A percentile compares a stretch with the other conserved stretches of the same genome.
Conservation (phyloP, 2,113 vertebrate species). For the Apaloderma vittatum region DNA sequence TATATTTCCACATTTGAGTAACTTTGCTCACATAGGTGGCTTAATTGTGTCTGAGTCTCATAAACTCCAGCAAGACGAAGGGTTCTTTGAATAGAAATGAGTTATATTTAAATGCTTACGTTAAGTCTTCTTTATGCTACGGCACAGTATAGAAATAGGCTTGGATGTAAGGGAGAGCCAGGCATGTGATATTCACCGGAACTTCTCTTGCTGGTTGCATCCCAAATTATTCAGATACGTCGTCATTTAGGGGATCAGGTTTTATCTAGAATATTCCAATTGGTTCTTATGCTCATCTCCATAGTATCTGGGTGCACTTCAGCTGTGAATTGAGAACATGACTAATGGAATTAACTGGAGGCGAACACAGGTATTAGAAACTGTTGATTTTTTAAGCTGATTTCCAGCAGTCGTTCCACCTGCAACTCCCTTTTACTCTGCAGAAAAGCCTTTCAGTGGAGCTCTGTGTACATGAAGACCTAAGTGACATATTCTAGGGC, state of each 20-base stretch:
- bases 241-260: background rate
- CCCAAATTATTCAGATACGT: background rate
- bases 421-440: background rate
- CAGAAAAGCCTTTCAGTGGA: slow-evolving; percentile 26
- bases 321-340: slow-evolving; percentile 23
- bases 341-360: slow-evolving; percentile 62
- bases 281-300: slow-evolving; percentile 28
- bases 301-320: slow-evolving; percentile 2
- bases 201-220: background rate
- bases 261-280: slow-evolving; percentile 37
- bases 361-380: slow-evolving; percentile 46
- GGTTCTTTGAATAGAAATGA: slow-evolving; percentile 40
- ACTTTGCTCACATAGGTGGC: slow-evolving; percentile 30
- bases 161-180: background rate
- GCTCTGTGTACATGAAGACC: background rate
- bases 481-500: slow-evolving; percentile 6
- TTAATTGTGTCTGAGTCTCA: slow-evolving; percentile 31
- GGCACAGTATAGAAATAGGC: background rate
- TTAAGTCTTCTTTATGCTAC: background rate
- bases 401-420: slow-evolving; percentile 31
- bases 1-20: slow-evolving; percentile 30
- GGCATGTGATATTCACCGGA: background rate
- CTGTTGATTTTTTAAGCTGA: slow-evolving; percentile 60
- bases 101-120: background rate
- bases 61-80: slow-evolving; percentile 5